Evolutionary conservation across 2,888 invertebrate genomes (phyloP).

Genomic region (Orthonevra nobilis): DNA sequence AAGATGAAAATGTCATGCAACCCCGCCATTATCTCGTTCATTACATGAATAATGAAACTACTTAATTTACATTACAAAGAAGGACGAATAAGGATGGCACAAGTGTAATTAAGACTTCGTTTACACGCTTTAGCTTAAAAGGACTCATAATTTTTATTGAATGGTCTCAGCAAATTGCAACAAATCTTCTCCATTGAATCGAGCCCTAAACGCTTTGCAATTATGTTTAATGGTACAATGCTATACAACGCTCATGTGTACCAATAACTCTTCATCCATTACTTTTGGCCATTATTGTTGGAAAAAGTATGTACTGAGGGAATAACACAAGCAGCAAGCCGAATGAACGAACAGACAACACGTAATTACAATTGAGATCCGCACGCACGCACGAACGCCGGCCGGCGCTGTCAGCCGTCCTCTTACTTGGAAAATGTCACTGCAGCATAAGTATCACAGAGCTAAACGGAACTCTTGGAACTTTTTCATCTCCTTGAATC

Average conservation of each 20-base stretch:
- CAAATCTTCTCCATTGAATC: constrained; percentile 30
- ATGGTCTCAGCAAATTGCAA: constrained; percentile 19
- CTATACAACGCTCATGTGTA: constrained; percentile 19
- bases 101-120: background rate
- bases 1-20: background rate
- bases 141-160: constrained; percentile 16
- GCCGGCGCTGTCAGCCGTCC: background rate
- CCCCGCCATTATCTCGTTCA: background rate
- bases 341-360: constrained; percentile 1
- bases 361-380: constrained; percentile 37
- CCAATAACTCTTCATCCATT: constrained; percentile 65
- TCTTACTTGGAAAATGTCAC: constrained; percentile 53
- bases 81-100: background rate
- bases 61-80: background rate
- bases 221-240: constrained; percentile 46
- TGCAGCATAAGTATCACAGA: constrained; percentile 61
- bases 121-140: background rate
- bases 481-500: background rate
- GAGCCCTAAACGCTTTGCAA: constrained; percentile 32
- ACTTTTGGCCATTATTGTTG: constrained; percentile 61
- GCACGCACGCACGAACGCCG: constrained; percentile 54
- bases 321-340: no score
- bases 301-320: no score
- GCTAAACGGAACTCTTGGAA: constrained; percentile 22
- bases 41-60: background rate